Conservation (phyloP, 2,888 invertebrate species). For the Synergus umbraculus region DNA sequence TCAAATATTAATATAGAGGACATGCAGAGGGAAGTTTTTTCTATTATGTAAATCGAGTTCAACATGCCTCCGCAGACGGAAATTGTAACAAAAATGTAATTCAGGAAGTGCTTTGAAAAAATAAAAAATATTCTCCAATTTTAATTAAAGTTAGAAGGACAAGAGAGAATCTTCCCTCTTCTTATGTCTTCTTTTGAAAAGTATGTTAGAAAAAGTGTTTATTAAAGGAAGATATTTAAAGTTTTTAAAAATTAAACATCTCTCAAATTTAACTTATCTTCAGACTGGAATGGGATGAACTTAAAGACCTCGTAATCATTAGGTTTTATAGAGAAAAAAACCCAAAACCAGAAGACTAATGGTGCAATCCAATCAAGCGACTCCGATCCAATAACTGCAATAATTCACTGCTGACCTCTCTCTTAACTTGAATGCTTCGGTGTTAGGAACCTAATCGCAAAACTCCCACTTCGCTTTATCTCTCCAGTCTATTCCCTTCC, state of each 20-base stretch:
- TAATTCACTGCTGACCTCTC: background rate
- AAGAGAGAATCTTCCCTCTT: too few relatives aligned
- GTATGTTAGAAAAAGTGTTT: background rate
- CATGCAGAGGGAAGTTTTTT: background rate
- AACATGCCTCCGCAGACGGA: background rate
- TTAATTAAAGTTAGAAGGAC: background rate
- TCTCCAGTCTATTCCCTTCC: background rate
- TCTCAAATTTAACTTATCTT: background rate
- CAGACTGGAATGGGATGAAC: background rate
- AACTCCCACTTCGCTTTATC: conserved; percentile 3
- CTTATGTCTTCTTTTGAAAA: background rate
- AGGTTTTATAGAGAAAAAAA: background rate
- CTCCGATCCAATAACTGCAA: background rate
- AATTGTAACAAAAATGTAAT: background rate
- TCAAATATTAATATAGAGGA: background rate
- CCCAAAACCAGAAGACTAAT: background rate
- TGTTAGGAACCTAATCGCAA: conserved; percentile 10
- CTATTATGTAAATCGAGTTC: background rate
- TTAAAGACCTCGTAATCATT: background rate
- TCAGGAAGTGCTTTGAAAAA: background rate
- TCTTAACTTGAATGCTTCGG: background rate
- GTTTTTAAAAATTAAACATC: background rate
- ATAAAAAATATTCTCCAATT: background rate
- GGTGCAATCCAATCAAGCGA: conserved; percentile 8
- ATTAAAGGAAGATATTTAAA: too few relatives aligned